These are phyloP conservation scores for Parnassius orleans DNA, from an alignment of 2,888 invertebrate genomes.

Conservation along the genomic window DNA sequence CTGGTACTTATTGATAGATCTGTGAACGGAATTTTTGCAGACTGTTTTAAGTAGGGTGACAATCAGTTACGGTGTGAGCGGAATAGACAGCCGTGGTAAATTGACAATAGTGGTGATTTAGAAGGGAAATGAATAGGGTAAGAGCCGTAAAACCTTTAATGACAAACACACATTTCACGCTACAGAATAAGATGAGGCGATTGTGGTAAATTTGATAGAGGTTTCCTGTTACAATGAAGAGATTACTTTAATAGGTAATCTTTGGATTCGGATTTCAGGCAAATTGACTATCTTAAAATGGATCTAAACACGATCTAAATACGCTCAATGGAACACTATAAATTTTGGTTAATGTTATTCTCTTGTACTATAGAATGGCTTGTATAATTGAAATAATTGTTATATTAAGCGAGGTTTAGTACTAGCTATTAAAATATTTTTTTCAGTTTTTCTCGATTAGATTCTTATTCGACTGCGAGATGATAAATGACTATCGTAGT, in stretches of 20 bases:
- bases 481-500: too few relatives aligned
- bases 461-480: too few relatives aligned
- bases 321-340: too few relatives aligned
- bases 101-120: constrained; percentile 72
- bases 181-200: constrained; percentile 52
- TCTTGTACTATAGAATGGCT: too few relatives aligned
- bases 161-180: constrained; percentile 77
- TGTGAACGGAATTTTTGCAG: constrained; percentile 31
- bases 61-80: constrained; percentile 50
- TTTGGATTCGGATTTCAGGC: not conserved
- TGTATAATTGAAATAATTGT: too few relatives aligned
- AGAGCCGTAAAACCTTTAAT: constrained; percentile 70
- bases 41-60: constrained; percentile 41
- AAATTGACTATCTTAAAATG: too few relatives aligned
- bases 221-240: constrained; percentile 42
- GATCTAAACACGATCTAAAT: not conserved
- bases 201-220: constrained; percentile 63
- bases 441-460: too few relatives aligned
- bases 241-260: constrained; percentile 32
- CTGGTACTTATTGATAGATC: constrained; percentile 33
- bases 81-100: constrained; percentile 68
- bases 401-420: too few relatives aligned
- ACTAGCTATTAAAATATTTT: too few relatives aligned
- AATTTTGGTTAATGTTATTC: too few relatives aligned
- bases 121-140: constrained; percentile 73